Evolutionary conservation across 2,113 vertebrate genomes (phyloP), one percentile per base, ranked within the genome.

Genomic region (Onychorhynchus coronatus): DNA sequence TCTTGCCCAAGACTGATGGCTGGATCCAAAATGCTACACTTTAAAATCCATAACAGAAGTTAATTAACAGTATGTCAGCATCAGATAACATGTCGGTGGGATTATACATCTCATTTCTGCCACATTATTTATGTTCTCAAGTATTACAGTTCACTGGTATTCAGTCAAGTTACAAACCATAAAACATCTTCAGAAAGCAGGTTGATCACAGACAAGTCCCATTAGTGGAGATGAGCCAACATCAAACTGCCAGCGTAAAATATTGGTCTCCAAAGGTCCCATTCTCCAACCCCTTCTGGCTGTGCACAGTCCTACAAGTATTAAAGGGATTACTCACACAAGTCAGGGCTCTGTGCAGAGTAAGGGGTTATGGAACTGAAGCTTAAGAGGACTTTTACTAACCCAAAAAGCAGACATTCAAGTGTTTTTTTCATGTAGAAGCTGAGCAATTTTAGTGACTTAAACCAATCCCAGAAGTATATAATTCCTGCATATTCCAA

Each of bases 181-280:
- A 97, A 97, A 96, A 88, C 42, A 93, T 35, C 44, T 86, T 94
- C 89, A 61, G 90, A 96, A 88, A 95, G 92, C 88, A 97, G 91
- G 95, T 65, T 94, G 85, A 91, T 92, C 96, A 93, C 88, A 93
- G 93, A 95, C 91, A 71, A 91, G 85, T 74, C 81, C 50, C 39
- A 89, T 80, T 88, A 95, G 88, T 92, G 92, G 95, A 96, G 96
- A 97, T 95, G 96, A 96, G 95, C 92, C 88, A 96, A 96, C 83
- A 84, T 81, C 92, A 88, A 96, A 86, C 85, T 93, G 95, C 85
- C 96, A 94, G 4, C 25, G 46, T 91, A 20, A 97, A 96, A 93
- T 90, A 94, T 7, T 59, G 79, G 52, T 53, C 90, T 94, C 83
- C 76, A 53, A 81, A 84, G 88, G 68, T 8, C 18, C 6, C 8